phyloP scores from a whole-genome alignment of 2,113 vertebrate genomes.

The Cheilinus undulatus region DNA sequence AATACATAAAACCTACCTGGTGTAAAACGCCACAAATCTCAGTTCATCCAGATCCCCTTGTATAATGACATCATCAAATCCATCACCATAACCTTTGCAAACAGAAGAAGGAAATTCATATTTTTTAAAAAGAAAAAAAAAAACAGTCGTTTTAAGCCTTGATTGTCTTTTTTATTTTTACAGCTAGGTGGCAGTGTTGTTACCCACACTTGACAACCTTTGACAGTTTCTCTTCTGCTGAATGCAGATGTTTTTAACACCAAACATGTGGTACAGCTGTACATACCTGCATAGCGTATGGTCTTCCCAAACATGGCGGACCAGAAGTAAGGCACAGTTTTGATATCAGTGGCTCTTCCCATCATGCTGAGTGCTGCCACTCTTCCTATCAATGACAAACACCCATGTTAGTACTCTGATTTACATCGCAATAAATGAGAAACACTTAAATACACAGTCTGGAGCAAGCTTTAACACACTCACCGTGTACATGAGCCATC shows the following conservation, averaged over 20 bases:
- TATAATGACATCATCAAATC: conserved; percentile 97
- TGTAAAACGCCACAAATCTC: conserved; percentile 98
- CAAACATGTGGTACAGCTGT: background rate
- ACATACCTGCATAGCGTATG: conserved; percentile 91
- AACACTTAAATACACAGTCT: background rate
- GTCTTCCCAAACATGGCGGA: conserved; percentile 98
- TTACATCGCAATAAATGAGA: background rate
- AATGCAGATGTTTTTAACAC: background rate
- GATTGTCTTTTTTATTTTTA: background rate
- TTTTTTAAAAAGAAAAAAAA: background rate
- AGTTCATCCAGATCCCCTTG: conserved; percentile 97
- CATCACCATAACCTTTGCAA: conserved; percentile 92
- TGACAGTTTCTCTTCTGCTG: background rate
- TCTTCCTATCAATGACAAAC: conserved; percentile 82
- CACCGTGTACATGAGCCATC: conserved; percentile 97
- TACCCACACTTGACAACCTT: conserved; percentile 20
- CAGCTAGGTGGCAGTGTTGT: conserved; percentile 66
- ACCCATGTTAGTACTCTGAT: too few species aligned
- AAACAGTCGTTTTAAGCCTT: background rate
- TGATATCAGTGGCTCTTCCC: conserved; percentile 90
- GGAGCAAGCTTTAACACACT: conserved; percentile 31
- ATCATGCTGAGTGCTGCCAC: conserved; percentile 95
- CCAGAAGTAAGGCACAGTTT: conserved; percentile 95
- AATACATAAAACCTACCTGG: conserved; percentile 83
- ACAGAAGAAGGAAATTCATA: too few species aligned